Conservation (phyloP, 2,113 vertebrate species). For the Penelope pileata region DNA sequence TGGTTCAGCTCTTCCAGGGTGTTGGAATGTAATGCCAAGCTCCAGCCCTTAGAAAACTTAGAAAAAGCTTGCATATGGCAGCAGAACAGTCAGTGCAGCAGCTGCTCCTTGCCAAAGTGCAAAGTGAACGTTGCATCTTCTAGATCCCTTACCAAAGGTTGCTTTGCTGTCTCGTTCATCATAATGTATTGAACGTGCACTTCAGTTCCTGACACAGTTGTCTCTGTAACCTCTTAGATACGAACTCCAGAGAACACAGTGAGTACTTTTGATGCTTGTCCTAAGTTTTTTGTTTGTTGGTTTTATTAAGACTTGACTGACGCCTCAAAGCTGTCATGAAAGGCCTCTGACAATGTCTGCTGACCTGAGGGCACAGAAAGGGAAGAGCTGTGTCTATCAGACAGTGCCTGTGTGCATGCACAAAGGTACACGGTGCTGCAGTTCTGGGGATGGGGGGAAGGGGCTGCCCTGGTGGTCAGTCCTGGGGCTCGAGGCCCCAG, state of each 20-base stretch:
- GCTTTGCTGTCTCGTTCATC: background rate
- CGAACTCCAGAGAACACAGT: background rate
- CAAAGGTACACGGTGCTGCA: background rate
- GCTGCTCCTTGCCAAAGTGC: background rate
- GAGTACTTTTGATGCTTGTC: background rate
- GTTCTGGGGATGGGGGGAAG: background rate
- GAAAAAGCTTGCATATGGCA: background rate
- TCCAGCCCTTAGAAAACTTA: background rate
- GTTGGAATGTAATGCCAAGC: background rate
- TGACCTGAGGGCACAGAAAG: rapidly evolving
- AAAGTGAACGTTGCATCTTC: background rate
- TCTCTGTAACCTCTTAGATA: background rate
- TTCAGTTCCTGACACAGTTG: background rate
- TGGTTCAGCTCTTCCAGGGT: background rate
- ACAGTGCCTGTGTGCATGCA: background rate
- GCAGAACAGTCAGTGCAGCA: background rate
- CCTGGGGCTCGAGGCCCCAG: too few relatives aligned
- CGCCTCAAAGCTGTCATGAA: background rate
- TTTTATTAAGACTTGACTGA: background rate
- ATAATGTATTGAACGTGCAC: background rate
- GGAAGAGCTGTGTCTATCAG: background rate
- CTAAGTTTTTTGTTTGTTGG: background rate
- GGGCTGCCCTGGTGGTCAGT: background rate
- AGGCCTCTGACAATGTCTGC: background rate
- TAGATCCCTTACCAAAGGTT: background rate